A percentile compares a stretch with the other conserved stretches of the same genome.
These are phyloP conservation scores for Macrophya annulata DNA, from an alignment of 2,888 invertebrate genomes.

Conservation along the genomic window DNA sequence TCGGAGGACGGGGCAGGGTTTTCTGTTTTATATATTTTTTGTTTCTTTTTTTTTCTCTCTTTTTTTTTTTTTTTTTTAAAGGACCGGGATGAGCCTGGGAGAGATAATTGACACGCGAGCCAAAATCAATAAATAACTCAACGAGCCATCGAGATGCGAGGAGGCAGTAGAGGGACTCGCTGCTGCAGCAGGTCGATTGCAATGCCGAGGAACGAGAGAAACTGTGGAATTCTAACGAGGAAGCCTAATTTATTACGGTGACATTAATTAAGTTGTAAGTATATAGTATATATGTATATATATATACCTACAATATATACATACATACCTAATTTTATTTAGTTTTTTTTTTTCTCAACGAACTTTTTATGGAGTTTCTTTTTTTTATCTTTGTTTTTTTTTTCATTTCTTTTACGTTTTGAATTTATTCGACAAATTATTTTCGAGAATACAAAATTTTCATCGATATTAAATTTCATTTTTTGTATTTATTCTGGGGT, in stretches of 20 bases:
- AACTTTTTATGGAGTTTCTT: too few species aligned
- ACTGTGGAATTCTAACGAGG: slow-evolving; percentile 48
- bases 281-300: slow-evolving; percentile 16
- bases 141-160: slow-evolving; percentile 37
- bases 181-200: neutral
- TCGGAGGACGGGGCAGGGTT: too few species aligned
- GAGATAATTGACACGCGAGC: slow-evolving; percentile 34
- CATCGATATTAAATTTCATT: too few species aligned
- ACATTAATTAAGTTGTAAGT: slow-evolving; percentile 43
- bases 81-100: neutral
- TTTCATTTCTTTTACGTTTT: too few species aligned
- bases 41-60: too few species aligned
- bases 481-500: neutral
- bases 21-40: neutral
- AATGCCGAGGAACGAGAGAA: neutral
- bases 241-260: slow-evolving; percentile 41
- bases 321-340: too few species aligned
- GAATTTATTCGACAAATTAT: too few species aligned
- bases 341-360: too few species aligned
- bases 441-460: too few species aligned
- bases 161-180: neutral
- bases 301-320: neutral
- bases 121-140: slow-evolving; percentile 45
- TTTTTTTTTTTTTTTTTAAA: neutral
- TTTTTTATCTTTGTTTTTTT: too few species aligned